Conservation (phyloP, 2,888 invertebrate genomes). For the Ophraella communa region DNA sequence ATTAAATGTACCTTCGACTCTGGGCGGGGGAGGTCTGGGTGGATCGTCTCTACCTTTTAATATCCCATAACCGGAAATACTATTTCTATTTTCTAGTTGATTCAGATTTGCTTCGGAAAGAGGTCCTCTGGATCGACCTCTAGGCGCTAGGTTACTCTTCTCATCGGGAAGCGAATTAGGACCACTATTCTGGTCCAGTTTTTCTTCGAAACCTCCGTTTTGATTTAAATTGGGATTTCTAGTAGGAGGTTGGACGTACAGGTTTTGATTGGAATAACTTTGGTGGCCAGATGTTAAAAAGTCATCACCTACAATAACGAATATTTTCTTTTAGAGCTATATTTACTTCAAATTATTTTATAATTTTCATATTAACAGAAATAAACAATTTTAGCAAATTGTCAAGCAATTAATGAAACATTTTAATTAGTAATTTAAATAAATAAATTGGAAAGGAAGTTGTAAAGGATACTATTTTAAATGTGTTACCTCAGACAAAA, state of each 20-base stretch:
- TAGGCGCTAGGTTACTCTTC: slow-evolving; percentile 73
- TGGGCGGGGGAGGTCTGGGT: slow-evolving; percentile 84
- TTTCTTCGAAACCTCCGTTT: slow-evolving; percentile 58
- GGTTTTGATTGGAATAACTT: slow-evolving; percentile 85
- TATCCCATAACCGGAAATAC: slow-evolving; percentile 55
- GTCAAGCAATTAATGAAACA: too few species aligned
- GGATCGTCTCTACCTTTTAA: slow-evolving; percentile 71
- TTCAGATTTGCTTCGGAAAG: slow-evolving; percentile 68
- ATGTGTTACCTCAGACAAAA: too few species aligned
- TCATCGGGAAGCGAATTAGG: slow-evolving; percentile 62
- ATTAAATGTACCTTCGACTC: slow-evolving; percentile 84
- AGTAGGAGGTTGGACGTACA: slow-evolving; percentile 91
- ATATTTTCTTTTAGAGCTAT: too few species aligned
- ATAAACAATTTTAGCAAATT: too few species aligned
- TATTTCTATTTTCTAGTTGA: slow-evolving; percentile 66
- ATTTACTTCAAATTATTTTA: too few species aligned
- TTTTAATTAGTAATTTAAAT: too few species aligned
- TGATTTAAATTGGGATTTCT: slow-evolving; percentile 60
- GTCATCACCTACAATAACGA: slow-evolving; percentile 57
- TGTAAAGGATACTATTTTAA: too few species aligned
- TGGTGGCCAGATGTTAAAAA: slow-evolving; percentile 58
- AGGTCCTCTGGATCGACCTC: slow-evolving; percentile 69
- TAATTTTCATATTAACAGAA: too few species aligned
- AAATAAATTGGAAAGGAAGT: too few species aligned
- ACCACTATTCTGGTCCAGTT: slow-evolving; percentile 47